These are phyloP conservation scores for Pinctada fucata DNA, from an alignment of 2,888 invertebrate genomes.

Conservation along the genomic window DNA sequence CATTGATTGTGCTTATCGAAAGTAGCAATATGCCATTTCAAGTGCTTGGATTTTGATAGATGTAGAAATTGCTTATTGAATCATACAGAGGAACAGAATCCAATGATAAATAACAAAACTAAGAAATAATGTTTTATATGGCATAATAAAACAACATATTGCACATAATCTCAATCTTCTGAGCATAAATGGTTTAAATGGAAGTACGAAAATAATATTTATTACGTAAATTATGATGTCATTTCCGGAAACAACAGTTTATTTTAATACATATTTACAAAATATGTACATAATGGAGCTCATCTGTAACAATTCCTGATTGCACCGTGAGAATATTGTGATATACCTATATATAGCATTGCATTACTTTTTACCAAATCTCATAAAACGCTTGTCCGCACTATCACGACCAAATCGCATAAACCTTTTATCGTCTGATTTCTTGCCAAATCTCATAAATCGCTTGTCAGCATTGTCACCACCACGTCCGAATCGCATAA, in stretches of 20 bases:
- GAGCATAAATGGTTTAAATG: conserved; percentile 21
- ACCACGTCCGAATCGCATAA: conserved; percentile 65
- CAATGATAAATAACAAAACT: too few relatives aligned
- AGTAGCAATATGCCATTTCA: too few relatives aligned
- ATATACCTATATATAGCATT: not conserved
- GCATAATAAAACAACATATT: not conserved
- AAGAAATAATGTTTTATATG: not conserved
- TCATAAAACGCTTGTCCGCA: conserved; percentile 62
- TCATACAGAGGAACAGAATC: too few relatives aligned
- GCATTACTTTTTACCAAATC: conserved; percentile 53
- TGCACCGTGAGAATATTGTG: not conserved
- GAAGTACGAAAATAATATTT: conserved; percentile 37
- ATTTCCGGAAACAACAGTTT: conserved; percentile 37
- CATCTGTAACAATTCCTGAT: not conserved
- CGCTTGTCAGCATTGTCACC: conserved; percentile 48
- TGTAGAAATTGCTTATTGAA: too few relatives aligned
- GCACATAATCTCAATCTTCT: not conserved
- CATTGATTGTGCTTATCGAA: too few relatives aligned
- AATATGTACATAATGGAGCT: not conserved
- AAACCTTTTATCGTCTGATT: conserved; percentile 55
- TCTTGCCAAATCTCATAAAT: conserved; percentile 63
- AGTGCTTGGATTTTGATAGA: too few relatives aligned
- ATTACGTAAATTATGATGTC: conserved; percentile 20
- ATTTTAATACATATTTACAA: conserved; percentile 14
- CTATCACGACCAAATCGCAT: conserved; percentile 46